phyloP scores from a whole-genome alignment of 2,888 invertebrate genomes.

The Rhogogaster chlorosoma region DNA sequence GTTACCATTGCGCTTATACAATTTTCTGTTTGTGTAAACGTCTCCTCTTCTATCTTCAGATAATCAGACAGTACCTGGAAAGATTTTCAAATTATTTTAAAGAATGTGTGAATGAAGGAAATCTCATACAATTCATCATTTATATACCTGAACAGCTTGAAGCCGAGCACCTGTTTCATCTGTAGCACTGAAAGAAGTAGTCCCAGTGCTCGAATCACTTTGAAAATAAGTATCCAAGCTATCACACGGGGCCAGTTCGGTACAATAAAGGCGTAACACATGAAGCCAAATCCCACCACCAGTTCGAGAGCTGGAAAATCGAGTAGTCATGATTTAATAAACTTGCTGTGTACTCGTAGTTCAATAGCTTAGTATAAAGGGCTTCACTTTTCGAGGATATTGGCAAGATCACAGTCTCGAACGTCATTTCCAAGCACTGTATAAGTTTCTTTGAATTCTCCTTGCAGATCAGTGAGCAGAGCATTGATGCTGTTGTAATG shows the following conservation, averaged over 20 bases:
- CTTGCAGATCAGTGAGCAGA: slow-evolving; percentile 65
- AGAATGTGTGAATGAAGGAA: neutral
- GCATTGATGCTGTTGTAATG: slow-evolving; percentile 68
- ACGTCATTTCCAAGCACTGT: slow-evolving; percentile 17
- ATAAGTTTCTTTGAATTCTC: slow-evolving; percentile 63
- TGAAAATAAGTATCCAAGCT: slow-evolving; percentile 55
- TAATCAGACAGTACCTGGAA: slow-evolving; percentile 64
- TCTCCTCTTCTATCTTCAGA: slow-evolving; percentile 58
- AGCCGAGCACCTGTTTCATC: slow-evolving; percentile 52
- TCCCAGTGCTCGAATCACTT: slow-evolving; percentile 43
- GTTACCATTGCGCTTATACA: slow-evolving; percentile 63
- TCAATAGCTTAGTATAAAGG: neutral
- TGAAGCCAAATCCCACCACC: slow-evolving; percentile 62
- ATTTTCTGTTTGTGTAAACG: slow-evolving; percentile 49
- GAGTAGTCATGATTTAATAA: slow-evolving; percentile 10
- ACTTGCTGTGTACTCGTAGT: slow-evolving; percentile 42
- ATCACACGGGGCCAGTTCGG: slow-evolving; percentile 55
- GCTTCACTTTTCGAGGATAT: slow-evolving; percentile 40
- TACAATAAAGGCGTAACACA: slow-evolving; percentile 59
- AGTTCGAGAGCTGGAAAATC: slow-evolving; percentile 55
- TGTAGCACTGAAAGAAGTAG: slow-evolving; percentile 33
- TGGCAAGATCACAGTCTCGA: neutral
- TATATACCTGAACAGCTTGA: slow-evolving; percentile 61
- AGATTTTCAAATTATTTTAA: neutral
- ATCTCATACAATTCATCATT: neutral